Evolutionary conservation across 1,140 invertebrate genomes (phyloP).

Genomic region (Gryon sp.): DNA sequence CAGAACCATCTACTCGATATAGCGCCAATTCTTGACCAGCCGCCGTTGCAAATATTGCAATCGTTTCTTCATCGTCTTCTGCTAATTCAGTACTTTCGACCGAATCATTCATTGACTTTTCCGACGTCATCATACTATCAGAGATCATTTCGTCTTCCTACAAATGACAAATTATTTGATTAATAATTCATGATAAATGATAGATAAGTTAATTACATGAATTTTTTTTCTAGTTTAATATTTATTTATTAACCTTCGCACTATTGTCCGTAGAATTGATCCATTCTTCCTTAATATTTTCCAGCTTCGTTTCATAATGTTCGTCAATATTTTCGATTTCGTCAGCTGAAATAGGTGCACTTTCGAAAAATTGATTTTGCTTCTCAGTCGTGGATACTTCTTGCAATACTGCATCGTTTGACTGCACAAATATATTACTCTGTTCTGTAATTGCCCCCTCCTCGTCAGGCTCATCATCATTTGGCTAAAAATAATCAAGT

Average conservation of each 20-base stretch:
- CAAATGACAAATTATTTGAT: conserved; percentile 5
- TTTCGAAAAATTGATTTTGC: conserved; percentile 17
- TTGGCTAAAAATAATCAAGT: conserved; percentile 7
- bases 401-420: conserved; percentile 19
- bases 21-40: conserved; percentile 75
- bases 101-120: conserved; percentile 4
- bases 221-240: background rate
- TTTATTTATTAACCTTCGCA: conserved; percentile 16
- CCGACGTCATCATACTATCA: background rate
- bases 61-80: conserved; percentile 75
- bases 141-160: conserved; percentile 11
- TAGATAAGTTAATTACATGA: too few species aligned
- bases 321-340: conserved; percentile 13
- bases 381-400: conserved; percentile 4
- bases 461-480: background rate
- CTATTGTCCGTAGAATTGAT: conserved; percentile 1
- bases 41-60: conserved; percentile 77
- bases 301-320: conserved; percentile 27
- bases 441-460: background rate
- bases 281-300: conserved; percentile 33
- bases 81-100: conserved; percentile 21
- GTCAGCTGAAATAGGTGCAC: background rate
- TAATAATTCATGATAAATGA: too few species aligned
- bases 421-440: conserved; percentile 19
- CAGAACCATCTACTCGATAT: conserved; percentile 77